phyloP scores from a whole-genome alignment of 2,888 invertebrate genomes.

The Biston betularia region DNA sequence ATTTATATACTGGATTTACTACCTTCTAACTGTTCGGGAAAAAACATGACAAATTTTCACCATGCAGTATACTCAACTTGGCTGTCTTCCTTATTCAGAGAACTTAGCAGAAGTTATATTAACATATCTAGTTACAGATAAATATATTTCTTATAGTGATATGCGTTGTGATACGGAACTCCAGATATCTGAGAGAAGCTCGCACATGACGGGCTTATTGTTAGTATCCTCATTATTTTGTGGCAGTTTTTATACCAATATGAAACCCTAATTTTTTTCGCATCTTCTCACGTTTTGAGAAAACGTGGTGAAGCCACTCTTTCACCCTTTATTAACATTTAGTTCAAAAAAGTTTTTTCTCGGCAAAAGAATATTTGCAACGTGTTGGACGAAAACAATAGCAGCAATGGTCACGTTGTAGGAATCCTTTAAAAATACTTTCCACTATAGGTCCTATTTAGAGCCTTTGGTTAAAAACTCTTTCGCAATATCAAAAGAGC shows the following conservation, averaged over 20 bases:
- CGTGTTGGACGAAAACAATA: slow-evolving; percentile 1
- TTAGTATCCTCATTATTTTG: neutral
- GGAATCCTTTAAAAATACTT: neutral
- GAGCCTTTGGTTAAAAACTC: neutral
- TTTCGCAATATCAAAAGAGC: neutral
- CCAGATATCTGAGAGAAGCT: no score
- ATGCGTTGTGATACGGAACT: no score
- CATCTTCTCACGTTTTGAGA: neutral
- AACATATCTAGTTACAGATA: no score
- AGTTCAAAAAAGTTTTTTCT: neutral
- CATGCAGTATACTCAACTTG: no score
- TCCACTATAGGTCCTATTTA: neutral
- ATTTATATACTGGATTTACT: no score
- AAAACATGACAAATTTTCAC: no score
- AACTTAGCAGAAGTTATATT: no score
- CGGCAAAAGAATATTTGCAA: slow-evolving; percentile 3
- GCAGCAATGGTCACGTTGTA: neutral
- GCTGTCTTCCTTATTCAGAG: no score
- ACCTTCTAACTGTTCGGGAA: no score
- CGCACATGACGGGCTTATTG: no score
- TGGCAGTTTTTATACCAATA: neutral
- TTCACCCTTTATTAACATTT: neutral
- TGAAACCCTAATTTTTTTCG: neutral
- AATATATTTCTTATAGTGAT: no score
- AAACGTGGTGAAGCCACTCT: slow-evolving; percentile 6